Conservation (phyloP, 2,797 vertebrate species). For the Threskiornis aethiopicus region DNA sequence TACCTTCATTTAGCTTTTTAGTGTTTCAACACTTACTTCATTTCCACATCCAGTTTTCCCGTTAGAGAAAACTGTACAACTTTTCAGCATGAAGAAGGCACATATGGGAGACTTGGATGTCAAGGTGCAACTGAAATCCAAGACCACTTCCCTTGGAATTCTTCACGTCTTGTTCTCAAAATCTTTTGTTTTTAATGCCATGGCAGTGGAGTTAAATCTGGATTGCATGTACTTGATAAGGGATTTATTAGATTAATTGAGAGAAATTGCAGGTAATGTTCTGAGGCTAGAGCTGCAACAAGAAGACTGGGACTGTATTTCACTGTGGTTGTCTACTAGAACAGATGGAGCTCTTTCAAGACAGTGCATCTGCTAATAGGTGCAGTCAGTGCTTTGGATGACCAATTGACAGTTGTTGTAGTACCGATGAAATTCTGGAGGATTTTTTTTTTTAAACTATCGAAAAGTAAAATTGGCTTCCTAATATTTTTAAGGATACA, state of each 20-base stretch:
- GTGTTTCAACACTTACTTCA: not conserved
- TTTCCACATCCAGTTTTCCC: not conserved
- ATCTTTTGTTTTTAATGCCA: not conserved
- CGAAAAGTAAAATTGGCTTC: not conserved
- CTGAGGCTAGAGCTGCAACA: not conserved
- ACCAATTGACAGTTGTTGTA: not conserved
- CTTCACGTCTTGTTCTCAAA: not conserved
- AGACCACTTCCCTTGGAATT: not conserved
- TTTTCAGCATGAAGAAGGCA: not conserved
- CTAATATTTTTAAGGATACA: not conserved
- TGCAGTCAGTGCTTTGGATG: not conserved
- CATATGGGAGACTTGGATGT: not conserved
- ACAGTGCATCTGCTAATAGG: not conserved
- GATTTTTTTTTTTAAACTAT: not conserved
- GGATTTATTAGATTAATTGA: not conserved
- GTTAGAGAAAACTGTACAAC: not conserved
- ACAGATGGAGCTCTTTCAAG: not conserved
- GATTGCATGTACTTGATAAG: not conserved
- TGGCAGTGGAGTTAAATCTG: not conserved
- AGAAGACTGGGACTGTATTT: not conserved
- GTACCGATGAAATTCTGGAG: not conserved
- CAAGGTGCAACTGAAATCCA: not conserved
- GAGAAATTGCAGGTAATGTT: not conserved
- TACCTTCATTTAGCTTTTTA: not conserved
- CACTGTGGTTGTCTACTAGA: not conserved